Base-by-base conservation (phyloP, 2,113 vertebrate species). In the Sander lucioperca region DNA sequence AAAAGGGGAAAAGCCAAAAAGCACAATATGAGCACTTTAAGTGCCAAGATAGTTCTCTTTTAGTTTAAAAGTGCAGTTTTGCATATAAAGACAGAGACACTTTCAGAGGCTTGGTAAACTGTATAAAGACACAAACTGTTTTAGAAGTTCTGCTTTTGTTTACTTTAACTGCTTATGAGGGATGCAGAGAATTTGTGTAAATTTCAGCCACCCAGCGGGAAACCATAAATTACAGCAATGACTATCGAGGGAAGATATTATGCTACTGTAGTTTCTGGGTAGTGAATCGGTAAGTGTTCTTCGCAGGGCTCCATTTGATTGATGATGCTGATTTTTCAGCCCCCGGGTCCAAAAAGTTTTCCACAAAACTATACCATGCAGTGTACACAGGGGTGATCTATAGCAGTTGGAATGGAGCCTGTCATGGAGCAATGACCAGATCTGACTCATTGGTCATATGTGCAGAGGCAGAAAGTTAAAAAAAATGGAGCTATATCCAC, bases 241-340 rank as follows among this genome's bases (percentile, higher is more conserved):
- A 53, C 25, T 23, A 21, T n/a, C 45, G 19, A 2, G 9, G 8
- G 4, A 62, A 23, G 36, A 57, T 25, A 64, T 47, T 50, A 71
- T 53, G 69, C 47, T 19, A 30, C 48, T 65, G 68, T 59, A 36
- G 59, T 84, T 82, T 74, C 58, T 57, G 25, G 63, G 54, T 50
- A 45, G 68, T 78, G 68, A 77, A 74, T 85, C 13, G 1, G 61
- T 76, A 80, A 72, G 57, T 61, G 33, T 66, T 66, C 64, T 79
- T 81, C 64, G 61, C 19, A 68, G 63, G 54, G 39, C 57, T 63
- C 54, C 5, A 9, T 65, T 53, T 84, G 80, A 87, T 76, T 80
- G 77, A 90, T 90, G 86, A 78, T 27, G 1, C 59, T 61, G 57
- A 77, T 87, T 70, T 83, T 89, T 76, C 45, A 80, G 66, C 62